Evolutionary conservation across 2,113 vertebrate genomes (phyloP).

Genomic region (Perca flavescens): DNA sequence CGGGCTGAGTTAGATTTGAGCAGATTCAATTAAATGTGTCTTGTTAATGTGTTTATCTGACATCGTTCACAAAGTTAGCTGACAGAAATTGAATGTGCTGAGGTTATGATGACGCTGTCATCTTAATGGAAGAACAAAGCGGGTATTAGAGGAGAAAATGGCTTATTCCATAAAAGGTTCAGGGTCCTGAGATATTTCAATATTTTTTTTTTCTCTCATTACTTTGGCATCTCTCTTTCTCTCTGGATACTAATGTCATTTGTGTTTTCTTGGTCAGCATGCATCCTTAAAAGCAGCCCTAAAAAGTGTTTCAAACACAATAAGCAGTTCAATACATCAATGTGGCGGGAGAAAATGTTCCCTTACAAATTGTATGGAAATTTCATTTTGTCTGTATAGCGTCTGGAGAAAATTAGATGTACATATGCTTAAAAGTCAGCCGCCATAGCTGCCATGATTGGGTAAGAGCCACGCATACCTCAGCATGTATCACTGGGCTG

Average conservation of each 20-base stretch:
- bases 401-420: conserved; percentile 66
- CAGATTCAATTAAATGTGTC: conserved; percentile 58
- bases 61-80: conserved; percentile 32
- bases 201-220: conserved; percentile 11
- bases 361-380: conserved; percentile 80
- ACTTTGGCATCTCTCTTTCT: conserved; percentile 23
- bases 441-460: conserved; percentile 30
- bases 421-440: conserved; percentile 64
- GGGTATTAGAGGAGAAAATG: conserved; percentile 15
- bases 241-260: conserved; percentile 36
- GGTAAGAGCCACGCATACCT: conserved; percentile 38
- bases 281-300: conserved; percentile 42
- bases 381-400: conserved; percentile 73
- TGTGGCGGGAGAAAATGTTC: conserved; percentile 61
- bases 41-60: conserved; percentile 51
- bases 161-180: conserved; percentile 34
- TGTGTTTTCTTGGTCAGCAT: conserved; percentile 54
- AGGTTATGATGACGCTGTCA: conserved; percentile 29
- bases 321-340: conserved; percentile 79
- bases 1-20: conserved; percentile 52
- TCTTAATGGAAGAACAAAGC: conserved; percentile 32
- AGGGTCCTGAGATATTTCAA: conserved; percentile 18
- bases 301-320: conserved; percentile 74
- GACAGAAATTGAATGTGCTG: conserved; percentile 43
- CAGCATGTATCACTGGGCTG: conserved; percentile 48